Evolutionary conservation across 2,113 vertebrate genomes (phyloP), one percentile per base, ranked within the genome.

Genomic region (Spilogale gracilis): DNA sequence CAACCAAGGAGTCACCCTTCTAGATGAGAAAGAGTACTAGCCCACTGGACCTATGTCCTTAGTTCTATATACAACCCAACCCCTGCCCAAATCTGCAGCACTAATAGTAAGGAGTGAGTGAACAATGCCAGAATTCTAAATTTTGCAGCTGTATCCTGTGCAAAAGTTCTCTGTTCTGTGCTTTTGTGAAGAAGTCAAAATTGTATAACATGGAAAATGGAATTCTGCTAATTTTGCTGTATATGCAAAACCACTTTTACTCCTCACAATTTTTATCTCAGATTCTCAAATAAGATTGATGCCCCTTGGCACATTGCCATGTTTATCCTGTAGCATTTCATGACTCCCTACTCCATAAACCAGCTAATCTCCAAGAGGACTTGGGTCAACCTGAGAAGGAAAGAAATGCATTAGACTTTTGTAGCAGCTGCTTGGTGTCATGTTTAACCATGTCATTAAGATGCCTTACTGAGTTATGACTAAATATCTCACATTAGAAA

Each of bases 401-500:
- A 85, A 80, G 48, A 30, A 73, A 86, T 56, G 58, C 0, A 0
- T 20, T 17, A 56, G 52, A 63, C 63, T 79, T 69, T 8, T 56
- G 48, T 65, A 74, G 30, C 11, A 73, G 21, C 25, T 96, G 56
- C n/a, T 63, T 56, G 25, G 38, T 63, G 23, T 71, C 45, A 71
- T 63, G n/a, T 71, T 88, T 52, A 88, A 20, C 52, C 18, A 76
- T 12, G 6, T 63, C 23, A 20, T 50, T 58, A 82, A 82, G 18
- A 83, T 79, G 52, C 27, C 69, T 61, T 73, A 43, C 27, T 58
- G n/a, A 78, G 30, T 32, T 18, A n/a, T 63, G 45, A 84, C 11
- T 84, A 90, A 71, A 85, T 89, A 63, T 92, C 18, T 88, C 71
- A 84, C 74, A 88, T 94, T 61, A 84, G 32, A 63, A 27, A 69